These are phyloP conservation scores for Acanthosoma haemorrhoidale DNA, from an alignment of 2,888 invertebrate genomes.

Conservation along the genomic window DNA sequence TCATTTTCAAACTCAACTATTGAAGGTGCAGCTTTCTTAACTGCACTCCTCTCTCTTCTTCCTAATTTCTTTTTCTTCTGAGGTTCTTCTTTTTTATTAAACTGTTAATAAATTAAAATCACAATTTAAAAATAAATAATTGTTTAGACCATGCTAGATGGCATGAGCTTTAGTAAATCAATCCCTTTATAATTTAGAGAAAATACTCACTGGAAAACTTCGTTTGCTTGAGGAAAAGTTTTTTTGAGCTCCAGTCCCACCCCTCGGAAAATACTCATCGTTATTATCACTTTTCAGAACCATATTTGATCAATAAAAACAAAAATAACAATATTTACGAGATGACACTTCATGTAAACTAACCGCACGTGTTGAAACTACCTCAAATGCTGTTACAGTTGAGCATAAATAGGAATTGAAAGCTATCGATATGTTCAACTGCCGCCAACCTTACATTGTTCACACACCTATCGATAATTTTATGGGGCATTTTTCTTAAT, in stretches of 20 bases:
- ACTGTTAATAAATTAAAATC: neutral
- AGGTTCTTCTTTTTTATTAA: neutral
- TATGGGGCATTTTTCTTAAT: no score
- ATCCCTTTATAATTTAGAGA: neutral
- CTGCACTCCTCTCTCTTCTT: constrained; percentile 12
- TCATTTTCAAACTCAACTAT: neutral
- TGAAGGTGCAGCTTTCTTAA: neutral
- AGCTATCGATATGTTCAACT: no score
- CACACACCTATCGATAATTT: no score
- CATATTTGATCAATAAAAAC: neutral
- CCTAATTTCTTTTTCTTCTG: constrained; percentile 6
- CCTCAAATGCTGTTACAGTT: no score
- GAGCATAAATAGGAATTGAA: no score
- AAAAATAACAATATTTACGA: neutral
- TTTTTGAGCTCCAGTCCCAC: neutral
- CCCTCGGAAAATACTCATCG: constrained; percentile 17
- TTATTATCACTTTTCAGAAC: neutral
- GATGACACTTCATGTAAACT: no score
- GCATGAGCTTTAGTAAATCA: neutral
- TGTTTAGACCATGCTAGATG: neutral
- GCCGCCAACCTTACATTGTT: no score
- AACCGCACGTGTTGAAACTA: no score
- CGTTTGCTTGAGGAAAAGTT: neutral
- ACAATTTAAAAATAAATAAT: neutral
- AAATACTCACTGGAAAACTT: constrained; percentile 9